Evolutionary conservation across 2,888 invertebrate genomes (phyloP), one percentile per base, ranked within the genome.

Genomic region (Drosophila tanythrix): DNA sequence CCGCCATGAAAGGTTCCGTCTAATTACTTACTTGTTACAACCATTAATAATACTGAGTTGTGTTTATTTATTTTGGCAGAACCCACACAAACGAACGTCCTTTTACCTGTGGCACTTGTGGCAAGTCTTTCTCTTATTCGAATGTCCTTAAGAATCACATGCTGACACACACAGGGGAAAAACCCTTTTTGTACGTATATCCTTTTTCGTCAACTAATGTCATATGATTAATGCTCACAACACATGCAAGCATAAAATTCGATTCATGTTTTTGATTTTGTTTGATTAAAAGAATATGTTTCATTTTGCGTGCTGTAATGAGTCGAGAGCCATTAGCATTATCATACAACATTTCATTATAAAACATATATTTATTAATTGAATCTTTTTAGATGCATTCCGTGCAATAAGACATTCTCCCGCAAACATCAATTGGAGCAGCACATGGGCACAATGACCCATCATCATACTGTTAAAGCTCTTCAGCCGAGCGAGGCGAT

Each of bases 71-170:
- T 55, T 48, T 27, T 67, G 72, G 0, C 50, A 92, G 93, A 74
- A 93, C 93, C 11, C 93, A 93, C 53, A 93, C 93, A n/a, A 93
- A 93, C 63, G 93, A 93, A 57, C 90, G 93, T 25, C 93, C 93
- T 0, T 93, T 93, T 53, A 78, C 79, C 31, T 93, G 93, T 61
- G 68, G 81, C 31, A 93, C 93, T 6, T 93, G 93, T 68, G 93
- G 93, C 5, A 93, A 93, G 79, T 84, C 92, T 0, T 93, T 93
- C 76, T 92, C 93, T 2, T 93, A 93, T 74, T 93, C 93, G 0
- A 93, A 93, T 78, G 93, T 93, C 2, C 82, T 93, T 2, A 92
- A 93, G 33, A 93, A 93, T 79, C 93, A 93, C 59, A 92, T 93
- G 91, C 70, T 93, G 27, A 93, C 93, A 7, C 93, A 93, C 65